These are phyloP conservation scores for Mirounga angustirostris DNA, from an alignment of 2,113 vertebrate species.

Conservation along the genomic window DNA sequence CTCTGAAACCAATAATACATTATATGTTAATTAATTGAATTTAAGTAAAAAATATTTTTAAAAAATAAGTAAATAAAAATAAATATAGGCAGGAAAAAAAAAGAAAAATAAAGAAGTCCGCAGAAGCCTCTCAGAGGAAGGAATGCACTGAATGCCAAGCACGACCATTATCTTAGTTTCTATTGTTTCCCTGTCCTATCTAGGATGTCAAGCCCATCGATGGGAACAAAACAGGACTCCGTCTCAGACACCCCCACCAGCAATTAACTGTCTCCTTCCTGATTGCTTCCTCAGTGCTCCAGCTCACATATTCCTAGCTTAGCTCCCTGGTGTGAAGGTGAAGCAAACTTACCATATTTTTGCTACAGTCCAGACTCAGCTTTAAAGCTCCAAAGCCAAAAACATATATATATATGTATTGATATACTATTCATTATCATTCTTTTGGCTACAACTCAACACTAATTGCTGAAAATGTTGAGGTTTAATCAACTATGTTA, in stretches of 20 bases:
- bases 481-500: constrained; percentile 34
- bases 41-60: too few species aligned
- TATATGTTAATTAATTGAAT: too few species aligned
- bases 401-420: background rate
- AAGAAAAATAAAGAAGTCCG: background rate
- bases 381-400: background rate
- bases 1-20: too few species aligned
- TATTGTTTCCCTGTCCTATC: background rate
- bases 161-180: background rate
- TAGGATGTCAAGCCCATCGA: background rate
- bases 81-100: too few species aligned
- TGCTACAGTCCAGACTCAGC: background rate
- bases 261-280: background rate
- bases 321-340: background rate
- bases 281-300: background rate
- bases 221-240: background rate
- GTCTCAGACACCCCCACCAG: background rate
- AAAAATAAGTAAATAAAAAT: background rate
- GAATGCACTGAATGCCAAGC: background rate
- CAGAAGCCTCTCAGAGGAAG: background rate
- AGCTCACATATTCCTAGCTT: background rate
- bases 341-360: constrained; percentile 1
- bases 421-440: background rate
- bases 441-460: background rate
- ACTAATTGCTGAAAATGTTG: background rate